Evolutionary conservation across 2,888 invertebrate genomes (phyloP), one percentile per base, ranked within the genome.

Genomic region (Philhelius pedissequus): DNA sequence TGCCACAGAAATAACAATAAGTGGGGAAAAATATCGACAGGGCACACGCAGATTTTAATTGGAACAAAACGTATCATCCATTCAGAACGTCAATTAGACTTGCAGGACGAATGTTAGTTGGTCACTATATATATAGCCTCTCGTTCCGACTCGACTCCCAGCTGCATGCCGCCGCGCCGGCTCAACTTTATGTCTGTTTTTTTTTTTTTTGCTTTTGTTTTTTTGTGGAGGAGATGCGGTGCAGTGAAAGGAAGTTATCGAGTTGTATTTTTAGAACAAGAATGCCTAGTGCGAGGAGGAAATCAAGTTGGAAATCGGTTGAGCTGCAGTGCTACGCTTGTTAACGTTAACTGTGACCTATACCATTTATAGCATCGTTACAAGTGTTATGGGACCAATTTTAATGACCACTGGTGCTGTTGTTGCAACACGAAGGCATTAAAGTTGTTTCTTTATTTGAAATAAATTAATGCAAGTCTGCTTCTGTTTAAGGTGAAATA

Each of bases 51-150:
- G 80, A 76, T 84, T 84, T 84, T 84, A 84, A 84, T 84, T 84
- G 84, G 84, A 84, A 84, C 80, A 84, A 80, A 84, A 80, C 84
- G 75, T 81, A 81, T 81, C 81, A 84, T 84, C 84, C 75, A 84
- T 84, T 76, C 80, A 76, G 68, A 84, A 79, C 71, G 76, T 76
- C 84, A 84, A 84, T 84, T 84, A 84, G 75, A 80, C 84, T 80
- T 54, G 70, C 75, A 84, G 84, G 84, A 84, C 84, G 84, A 84
- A 84, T 75, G 80, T 71, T 75, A 76, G 74, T 79, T 79, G 70
- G 74, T 75, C 69, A 27, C 20, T 32, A 30, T 66, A n/a, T n/a
- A n/a, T n/a, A n/a, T n/a, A n/a, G n/a, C 32, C 11, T 43, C 18
- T 2, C 22, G 3, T 6, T 15, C 35, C 69, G 4, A 40, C 15